Evolutionary conservation across 2,888 invertebrate species (phyloP).

Genomic region (Conops quadrifasciatus): DNA sequence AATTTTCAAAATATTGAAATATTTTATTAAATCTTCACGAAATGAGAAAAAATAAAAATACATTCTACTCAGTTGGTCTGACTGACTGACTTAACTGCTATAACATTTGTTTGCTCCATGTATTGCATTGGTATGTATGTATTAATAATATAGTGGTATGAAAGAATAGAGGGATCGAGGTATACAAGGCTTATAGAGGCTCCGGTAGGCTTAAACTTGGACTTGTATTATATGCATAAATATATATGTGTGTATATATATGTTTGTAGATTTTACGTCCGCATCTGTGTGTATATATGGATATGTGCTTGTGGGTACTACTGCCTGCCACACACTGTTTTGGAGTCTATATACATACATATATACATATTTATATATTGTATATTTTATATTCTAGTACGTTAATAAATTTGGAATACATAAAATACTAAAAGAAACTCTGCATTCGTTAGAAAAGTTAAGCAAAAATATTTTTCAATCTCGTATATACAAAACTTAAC

Average conservation of each 20-base stretch:
- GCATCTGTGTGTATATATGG: not conserved
- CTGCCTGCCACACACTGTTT: too few species aligned
- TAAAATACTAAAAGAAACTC: too few species aligned
- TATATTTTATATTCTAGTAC: too few species aligned
- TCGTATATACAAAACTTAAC: too few species aligned
- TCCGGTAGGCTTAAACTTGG: slow-evolving; percentile 47
- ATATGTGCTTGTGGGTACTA: too few species aligned
- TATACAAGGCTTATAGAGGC: too few species aligned
- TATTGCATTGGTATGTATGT: slow-evolving; percentile 30
- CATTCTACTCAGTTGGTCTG: slow-evolving; percentile 34
- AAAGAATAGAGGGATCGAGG: too few species aligned
- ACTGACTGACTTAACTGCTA: slow-evolving; percentile 14
- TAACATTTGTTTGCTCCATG: slow-evolving; percentile 24
- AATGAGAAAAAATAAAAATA: slow-evolving; percentile 18
- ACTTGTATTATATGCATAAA: slow-evolving; percentile 45
- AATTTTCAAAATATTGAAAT: slow-evolving; percentile 28
- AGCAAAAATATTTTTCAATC: too few species aligned
- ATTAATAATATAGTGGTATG: too few species aligned
- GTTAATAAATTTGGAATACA: too few species aligned
- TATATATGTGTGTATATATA: slow-evolving; percentile 39
- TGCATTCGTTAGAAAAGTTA: too few species aligned
- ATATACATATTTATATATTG: too few species aligned
- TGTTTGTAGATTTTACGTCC: not conserved
- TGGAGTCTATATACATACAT: slow-evolving; percentile 11
- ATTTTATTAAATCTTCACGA: slow-evolving; percentile 26